Base-by-base conservation (phyloP, 2,888 invertebrate genomes). In the Branchipolynoe longqiensis region DNA sequence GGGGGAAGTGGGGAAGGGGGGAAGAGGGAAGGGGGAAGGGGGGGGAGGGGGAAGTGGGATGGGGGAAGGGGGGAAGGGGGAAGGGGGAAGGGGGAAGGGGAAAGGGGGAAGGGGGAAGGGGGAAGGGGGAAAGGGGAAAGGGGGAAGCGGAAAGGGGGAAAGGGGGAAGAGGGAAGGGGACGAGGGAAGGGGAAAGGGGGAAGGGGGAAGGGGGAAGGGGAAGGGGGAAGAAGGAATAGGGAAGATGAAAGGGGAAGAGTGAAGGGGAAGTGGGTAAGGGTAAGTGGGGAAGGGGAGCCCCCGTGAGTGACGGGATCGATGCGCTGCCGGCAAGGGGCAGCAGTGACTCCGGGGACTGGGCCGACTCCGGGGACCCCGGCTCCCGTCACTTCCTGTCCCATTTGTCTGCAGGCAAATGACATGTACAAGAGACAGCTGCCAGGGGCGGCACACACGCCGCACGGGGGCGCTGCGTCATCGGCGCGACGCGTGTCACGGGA, bases 321-420 rank as follows among this genome's bases (percentile, higher is more conserved):
- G 69, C 33, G 69, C 69, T 12, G 36, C n/a, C 36, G 38, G 69
- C 38, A n/a, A 38, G 0, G 69, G 69, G 69, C 69, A 18, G 33
- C 69, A 69, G 69, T 2, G 69, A 38, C n/a, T 14, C 69, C 69
- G 69, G 33, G n/a, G n/a, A n/a, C n/a, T n/a, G n/a, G n/a, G n/a
- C n/a, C n/a, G n/a, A n/a, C n/a, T n/a, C n/a, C n/a, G n/a, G n/a
- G n/a, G n/a, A n/a, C n/a, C n/a, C n/a, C n/a, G 38, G 69, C 69
- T 38, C 38, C 38, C 22, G 14, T n/a, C n/a, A n/a, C n/a, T n/a
- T 38, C 38, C 38, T 38, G 18, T 69, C 69, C 69, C 38, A 69
- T 69, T 69, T 36, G 69, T n/a, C 38, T 38, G 33, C 69, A 69
- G 69, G n/a, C 69, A 69, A 69, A 69, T 69, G 69, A 69, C 69